Base-by-base conservation (phyloP, 2,888 invertebrate species). In the Branchipolynoe longqiensis region DNA sequence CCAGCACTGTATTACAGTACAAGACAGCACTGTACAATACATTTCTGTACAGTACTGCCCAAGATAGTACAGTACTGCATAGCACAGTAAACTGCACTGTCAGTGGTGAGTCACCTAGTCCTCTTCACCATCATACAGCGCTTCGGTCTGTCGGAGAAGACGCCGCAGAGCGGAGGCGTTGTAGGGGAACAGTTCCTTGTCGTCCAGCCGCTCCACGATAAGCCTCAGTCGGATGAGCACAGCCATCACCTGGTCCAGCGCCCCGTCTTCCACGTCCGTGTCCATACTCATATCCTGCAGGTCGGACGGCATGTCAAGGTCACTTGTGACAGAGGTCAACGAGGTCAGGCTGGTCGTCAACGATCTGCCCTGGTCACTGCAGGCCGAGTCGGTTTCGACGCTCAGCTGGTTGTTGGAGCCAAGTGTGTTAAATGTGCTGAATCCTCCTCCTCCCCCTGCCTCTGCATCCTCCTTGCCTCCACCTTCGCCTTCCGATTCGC, bases 101-200 rank as follows among this genome's bases (percentile, higher is more conserved):
- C n/a, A n/a, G n/a, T n/a, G n/a, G 48, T 48, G 18, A 48, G 48
- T 18, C 18, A 25, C 58, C 38, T n/a, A 69, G 8, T 36, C 18
- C 69, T 62, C 58, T 22, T 62, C 59, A 4, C 62, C 69, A 25
- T 84, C 84, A 40, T 74, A 84, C 14, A 73, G 78, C n/a, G 38
- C 28, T 25, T 85, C 85, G 25, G 82, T 82, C 38, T 85, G 82
- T 12, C 59, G n/a, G 18, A 85, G 69, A 2, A 85, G n/a, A 14
- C 58, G 82, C 8, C 54, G 56, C 36, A 85, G 54, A 6, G 85
- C 82, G 1, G 54, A 38, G 6, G 85, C 82, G 38, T 85, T 82
- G 54, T 85, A 85, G 2, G 85, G 85, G 38, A 85, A 85, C 1
- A 85, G 82, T 4, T 41, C 54, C 58, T 82, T 85, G 8, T 82